Conservation (phyloP, 2,888 invertebrate genomes). For the Andrena dorsata region DNA sequence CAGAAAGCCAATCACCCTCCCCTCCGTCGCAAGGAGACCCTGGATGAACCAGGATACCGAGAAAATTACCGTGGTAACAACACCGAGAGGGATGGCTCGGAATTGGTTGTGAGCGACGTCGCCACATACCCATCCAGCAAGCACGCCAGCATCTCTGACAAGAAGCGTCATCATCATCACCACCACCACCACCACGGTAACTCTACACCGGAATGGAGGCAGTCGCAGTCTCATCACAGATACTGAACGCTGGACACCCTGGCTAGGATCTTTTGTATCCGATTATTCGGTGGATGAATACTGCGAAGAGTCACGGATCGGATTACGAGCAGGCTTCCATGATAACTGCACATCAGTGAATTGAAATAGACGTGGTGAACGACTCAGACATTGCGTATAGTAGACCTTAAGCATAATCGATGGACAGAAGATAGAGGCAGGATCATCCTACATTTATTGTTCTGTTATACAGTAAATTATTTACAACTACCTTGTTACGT, state of each 20-base stretch:
- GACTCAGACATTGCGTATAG: conserved; percentile 33
- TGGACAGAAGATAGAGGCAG: conserved; percentile 25
- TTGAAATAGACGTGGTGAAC: conserved; percentile 25
- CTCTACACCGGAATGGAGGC: conserved; percentile 87
- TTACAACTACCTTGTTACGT: conserved; percentile 68
- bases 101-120: conserved; percentile 90
- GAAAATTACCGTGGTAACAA: conserved; percentile 82
- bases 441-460: conserved; percentile 55
- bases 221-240: conserved; percentile 86
- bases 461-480: conserved; percentile 72
- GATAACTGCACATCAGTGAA: conserved; percentile 8
- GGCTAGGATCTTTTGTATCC: conserved; percentile 9
- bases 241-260: conserved; percentile 78
- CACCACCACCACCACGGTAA: conserved; percentile 88
- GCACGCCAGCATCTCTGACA: conserved; percentile 85
- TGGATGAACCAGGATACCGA: conserved; percentile 88
- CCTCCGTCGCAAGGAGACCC: conserved; percentile 89
- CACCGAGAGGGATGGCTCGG: conserved; percentile 88
- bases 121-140: conserved; percentile 84
- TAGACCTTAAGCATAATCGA: conserved; percentile 29
- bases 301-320: conserved; percentile 20
- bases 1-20: conserved; percentile 88
- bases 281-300: conserved; percentile 27
- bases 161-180: conserved; percentile 91
- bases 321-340: conserved; percentile 23